phyloP scores from a whole-genome alignment of 2,113 vertebrate species.

The Eupsittula cactorum region DNA sequence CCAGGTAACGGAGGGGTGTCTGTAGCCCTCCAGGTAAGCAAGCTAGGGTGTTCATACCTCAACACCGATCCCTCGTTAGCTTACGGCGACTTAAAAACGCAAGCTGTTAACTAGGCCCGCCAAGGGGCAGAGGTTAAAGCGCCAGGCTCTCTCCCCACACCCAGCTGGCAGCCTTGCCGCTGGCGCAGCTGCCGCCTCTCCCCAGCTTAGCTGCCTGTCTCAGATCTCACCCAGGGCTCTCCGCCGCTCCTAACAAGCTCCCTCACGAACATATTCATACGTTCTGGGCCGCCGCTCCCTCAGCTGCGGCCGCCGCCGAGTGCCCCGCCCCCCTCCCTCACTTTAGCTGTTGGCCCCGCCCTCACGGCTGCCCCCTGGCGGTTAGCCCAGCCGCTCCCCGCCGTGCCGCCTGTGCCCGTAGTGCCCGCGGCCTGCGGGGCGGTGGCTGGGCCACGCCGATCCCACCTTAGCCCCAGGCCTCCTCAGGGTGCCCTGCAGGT shows the following conservation, averaged over 20 bases:
- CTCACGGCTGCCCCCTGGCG: too few species aligned
- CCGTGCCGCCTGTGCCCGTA: too few species aligned
- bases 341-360: too few species aligned
- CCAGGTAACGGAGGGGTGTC: fast-evolving
- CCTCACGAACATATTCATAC: fast-evolving
- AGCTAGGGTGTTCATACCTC: not conserved
- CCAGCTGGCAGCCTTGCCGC: not conserved
- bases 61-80: fast-evolving
- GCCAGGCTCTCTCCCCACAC: too few species aligned
- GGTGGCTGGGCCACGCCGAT: fast-evolving
- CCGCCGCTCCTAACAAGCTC: not conserved
- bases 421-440: fast-evolving
- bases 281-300: fast-evolving
- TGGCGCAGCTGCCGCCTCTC: too few species aligned
- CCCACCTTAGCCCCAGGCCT: not conserved
- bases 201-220: fast-evolving
- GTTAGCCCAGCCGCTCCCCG: too few species aligned
- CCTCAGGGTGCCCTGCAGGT: not conserved
- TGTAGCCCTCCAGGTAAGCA: fast-evolving
- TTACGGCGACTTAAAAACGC: fast-evolving
- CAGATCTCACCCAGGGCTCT: not conserved
- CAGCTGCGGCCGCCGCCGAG: fast-evolving
- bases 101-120: fast-evolving
- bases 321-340: too few species aligned
- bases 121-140: not conserved